Evolutionary conservation across 2,797 vertebrate genomes (phyloP), one percentile per base, ranked within the genome.

Genomic region (Karalla daura): DNA sequence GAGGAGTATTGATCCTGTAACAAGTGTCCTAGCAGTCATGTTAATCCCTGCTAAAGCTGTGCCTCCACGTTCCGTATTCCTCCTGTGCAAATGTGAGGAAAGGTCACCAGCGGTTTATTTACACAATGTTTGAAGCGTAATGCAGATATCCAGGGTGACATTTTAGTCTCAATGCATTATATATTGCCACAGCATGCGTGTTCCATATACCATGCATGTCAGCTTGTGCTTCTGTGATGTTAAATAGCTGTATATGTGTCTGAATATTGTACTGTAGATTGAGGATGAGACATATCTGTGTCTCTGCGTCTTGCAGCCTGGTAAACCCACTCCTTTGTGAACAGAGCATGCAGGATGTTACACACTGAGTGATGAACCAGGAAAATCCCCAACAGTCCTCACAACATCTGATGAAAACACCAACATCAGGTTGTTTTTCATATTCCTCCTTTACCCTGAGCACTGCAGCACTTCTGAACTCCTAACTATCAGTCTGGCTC

Each of bases 11-110:
- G 72, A 80, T 80, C 65, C 59, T 28, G 14, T 24, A n/a, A 45
- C 28, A 32, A 21, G 40, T 64, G 50, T 71, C 41, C 56, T 30
- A 27, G 17, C n/a, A 14, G 64, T 56, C 40, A 50, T 21, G 23
- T 43, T 75, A 69, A 82, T 84, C 71, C 40, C 8, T 45, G 46
- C 62, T 66, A 61, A 53, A 56, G 67, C 20, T 54, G 61, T 28
- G 63, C 30, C 44, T 61, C 33, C 61, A 27, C 15, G 46, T 30
- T 60, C 53, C 18, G 24, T 55, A 75, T 41, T 50, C 27, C 36
- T 62, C 53, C 53, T 52, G 25, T 52, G 41, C 30, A 62, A 52
- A 76, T 44, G 49, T 54, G 21, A 62, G 39, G 59, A 81, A 84
- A 81, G 66, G 76, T 84, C 58, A 56, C 44, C 1, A 8, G 6